Conservation (phyloP, 2,113 vertebrate species). For the Caranx melampygus region DNA sequence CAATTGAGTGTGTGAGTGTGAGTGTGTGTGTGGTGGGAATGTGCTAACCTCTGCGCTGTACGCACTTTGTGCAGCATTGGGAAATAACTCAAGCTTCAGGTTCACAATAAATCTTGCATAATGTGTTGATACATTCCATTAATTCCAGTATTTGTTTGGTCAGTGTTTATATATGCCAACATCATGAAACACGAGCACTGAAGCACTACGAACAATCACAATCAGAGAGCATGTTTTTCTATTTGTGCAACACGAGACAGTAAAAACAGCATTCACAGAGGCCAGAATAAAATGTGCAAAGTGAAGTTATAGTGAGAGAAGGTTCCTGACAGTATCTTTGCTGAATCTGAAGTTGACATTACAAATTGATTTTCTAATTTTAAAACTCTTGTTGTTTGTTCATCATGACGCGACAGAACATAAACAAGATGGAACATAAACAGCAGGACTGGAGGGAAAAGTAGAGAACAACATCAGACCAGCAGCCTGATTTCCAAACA, state of each 20-base stretch:
- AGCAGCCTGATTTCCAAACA: conserved; percentile 13
- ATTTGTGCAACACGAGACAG: neutral
- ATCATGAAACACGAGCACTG: conserved; percentile 16
- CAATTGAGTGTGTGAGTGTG: neutral
- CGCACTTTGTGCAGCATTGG: conserved; percentile 22
- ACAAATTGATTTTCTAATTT: conserved; percentile 22
- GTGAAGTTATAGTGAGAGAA: neutral
- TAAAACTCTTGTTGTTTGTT: neutral
- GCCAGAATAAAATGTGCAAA: neutral
- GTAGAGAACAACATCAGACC: conserved; percentile 16
- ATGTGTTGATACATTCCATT: conserved; percentile 44
- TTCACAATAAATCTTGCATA: conserved; percentile 38
- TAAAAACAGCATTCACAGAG: neutral
- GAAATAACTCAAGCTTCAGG: conserved; percentile 28
- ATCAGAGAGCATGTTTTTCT: neutral
- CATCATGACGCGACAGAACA: conserved; percentile 12
- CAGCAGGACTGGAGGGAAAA: neutral
- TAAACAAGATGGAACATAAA: conserved; percentile 22
- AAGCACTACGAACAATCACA: neutral
- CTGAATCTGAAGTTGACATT: neutral
- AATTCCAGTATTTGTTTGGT: conserved; percentile 27
- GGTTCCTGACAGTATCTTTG: neutral
- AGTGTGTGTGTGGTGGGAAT: conserved; percentile 7
- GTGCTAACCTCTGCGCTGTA: conserved; percentile 23
- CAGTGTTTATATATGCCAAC: neutral